Conservation (phyloP, 37 sponge, comb jelly and placozoan species). For the Eunapius fragilis region DNA sequence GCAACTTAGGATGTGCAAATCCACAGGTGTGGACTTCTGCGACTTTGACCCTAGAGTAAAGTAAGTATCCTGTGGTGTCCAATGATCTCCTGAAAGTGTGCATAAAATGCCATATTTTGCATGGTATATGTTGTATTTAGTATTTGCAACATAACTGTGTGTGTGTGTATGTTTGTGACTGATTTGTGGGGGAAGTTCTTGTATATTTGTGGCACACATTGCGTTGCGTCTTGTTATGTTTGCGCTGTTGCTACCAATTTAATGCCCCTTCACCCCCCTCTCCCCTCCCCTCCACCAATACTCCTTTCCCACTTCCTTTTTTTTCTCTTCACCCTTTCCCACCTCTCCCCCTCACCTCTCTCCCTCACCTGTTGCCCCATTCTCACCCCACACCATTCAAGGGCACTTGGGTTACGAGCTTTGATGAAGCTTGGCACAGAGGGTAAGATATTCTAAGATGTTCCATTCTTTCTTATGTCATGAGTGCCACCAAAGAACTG, state of each 20-base stretch:
- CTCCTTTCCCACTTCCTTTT: not conserved
- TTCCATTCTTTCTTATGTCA: not conserved
- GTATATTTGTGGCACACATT: not conserved
- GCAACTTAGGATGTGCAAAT: not conserved
- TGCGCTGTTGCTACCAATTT: too few species aligned
- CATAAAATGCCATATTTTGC: too few species aligned
- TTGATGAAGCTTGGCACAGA: not conserved
- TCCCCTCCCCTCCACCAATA: not conserved
- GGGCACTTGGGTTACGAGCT: too few species aligned
- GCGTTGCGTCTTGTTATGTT: not conserved
- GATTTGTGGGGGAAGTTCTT: too few species aligned
- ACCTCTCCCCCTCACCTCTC: not conserved
- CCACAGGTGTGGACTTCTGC: not conserved
- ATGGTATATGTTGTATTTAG: too few species aligned
- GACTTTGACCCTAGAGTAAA: not conserved
- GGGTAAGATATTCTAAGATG: not conserved
- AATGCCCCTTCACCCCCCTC: not conserved
- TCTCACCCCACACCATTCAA: not conserved
- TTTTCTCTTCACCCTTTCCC: not conserved
- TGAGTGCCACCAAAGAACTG: not conserved
- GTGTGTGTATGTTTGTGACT: constrained; percentile 34
- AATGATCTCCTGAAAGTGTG: constrained; percentile 10
- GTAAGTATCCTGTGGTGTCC: not conserved
- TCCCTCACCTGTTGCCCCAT: not conserved
- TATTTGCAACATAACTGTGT: constrained; percentile 1